Percentiles rank a stretch among this genome's conserved stretches.
Conservation (phyloP, 2,888 invertebrate species). For the Scaptomyza tumidula region DNA sequence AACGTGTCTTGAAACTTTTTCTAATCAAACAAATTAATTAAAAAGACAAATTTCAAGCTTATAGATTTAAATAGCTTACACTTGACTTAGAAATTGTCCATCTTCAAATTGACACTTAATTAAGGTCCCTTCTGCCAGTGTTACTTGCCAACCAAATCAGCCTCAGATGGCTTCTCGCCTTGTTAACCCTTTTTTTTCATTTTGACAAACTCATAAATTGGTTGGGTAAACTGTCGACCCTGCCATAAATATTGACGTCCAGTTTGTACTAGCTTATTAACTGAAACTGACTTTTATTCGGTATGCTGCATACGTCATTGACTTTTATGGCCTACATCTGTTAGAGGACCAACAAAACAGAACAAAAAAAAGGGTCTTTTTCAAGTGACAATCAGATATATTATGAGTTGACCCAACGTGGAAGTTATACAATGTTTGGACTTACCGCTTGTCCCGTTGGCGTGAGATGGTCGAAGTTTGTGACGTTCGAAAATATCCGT, state of each 20-base stretch:
- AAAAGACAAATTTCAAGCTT: background rate
- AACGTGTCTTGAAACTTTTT: background rate
- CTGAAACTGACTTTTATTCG: conserved; percentile 24
- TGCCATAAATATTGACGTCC: conserved; percentile 70
- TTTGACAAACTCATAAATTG: conserved; percentile 48
- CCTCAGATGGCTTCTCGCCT: conserved; percentile 15
- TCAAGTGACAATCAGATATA: conserved; percentile 23
- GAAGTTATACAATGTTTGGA: conserved; percentile 26
- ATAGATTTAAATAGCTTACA: background rate
- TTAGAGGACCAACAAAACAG: background rate
- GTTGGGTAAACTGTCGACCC: conserved; percentile 38
- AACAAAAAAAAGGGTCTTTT: conserved; percentile 20
- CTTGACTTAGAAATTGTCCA: background rate
- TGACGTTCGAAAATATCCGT: conserved; percentile 85
- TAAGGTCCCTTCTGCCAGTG: conserved; percentile 21
- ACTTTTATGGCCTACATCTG: conserved; percentile 61
- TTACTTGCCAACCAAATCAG: conserved; percentile 41
- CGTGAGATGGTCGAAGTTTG: conserved; percentile 80
- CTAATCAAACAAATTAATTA: background rate
- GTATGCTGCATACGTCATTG: conserved; percentile 47
- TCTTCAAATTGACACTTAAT: conserved; percentile 18
- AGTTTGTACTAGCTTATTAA: conserved; percentile 54
- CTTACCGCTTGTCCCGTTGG: conserved; percentile 86
- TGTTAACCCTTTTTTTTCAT: conserved; percentile 18
- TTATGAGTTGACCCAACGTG: conserved; percentile 12